Evolutionary conservation across 2,797 vertebrate species (phyloP).

Genomic region (Mormyrops attenuatus): DNA sequence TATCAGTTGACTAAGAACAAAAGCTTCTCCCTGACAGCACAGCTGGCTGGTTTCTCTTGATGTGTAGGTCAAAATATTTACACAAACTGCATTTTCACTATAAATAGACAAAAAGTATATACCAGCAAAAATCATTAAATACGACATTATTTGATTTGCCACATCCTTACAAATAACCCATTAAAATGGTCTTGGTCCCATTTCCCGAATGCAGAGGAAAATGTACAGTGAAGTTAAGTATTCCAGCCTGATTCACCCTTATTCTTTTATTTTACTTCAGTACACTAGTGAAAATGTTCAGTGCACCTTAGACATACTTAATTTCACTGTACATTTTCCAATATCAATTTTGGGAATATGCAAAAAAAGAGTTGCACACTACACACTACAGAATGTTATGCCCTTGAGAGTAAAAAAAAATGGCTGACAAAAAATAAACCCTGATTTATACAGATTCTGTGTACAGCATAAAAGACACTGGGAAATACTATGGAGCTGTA

Average conservation of each 20-base stretch:
- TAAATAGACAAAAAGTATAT: neutral
- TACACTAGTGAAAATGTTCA: neutral
- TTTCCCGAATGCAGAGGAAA: neutral
- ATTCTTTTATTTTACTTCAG: neutral
- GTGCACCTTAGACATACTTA: neutral
- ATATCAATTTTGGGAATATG: neutral
- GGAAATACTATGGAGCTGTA: neutral
- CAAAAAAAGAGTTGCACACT: neutral
- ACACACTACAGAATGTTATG: neutral
- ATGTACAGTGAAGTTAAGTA: neutral
- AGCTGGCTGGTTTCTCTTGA: neutral
- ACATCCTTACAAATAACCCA: neutral
- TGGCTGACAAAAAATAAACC: neutral
- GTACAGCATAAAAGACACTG: neutral
- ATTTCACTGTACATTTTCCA: neutral
- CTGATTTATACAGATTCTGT: neutral
- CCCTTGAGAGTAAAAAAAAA: neutral
- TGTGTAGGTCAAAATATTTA: neutral
- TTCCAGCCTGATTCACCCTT: neutral
- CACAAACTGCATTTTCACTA: neutral
- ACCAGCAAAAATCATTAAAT: neutral
- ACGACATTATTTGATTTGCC: neutral
- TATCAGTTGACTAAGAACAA: neutral
- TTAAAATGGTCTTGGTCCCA: neutral
- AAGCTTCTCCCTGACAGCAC: neutral